Evolutionary conservation across 1,140 invertebrate species (phyloP).

Genomic region (Ostrea denselamellosa): DNA sequence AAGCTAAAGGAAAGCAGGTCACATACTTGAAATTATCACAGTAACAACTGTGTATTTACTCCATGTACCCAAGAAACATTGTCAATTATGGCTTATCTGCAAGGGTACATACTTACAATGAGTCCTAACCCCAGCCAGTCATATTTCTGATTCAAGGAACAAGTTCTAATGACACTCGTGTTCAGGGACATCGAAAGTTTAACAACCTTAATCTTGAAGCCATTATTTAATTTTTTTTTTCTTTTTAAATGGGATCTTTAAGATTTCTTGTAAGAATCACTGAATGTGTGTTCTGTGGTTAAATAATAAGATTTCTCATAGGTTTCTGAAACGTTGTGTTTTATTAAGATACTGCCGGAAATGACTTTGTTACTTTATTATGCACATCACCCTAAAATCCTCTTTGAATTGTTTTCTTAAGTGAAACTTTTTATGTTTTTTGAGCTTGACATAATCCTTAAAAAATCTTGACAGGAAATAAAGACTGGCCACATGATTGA

Average conservation of each 20-base stretch:
- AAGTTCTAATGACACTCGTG: background rate
- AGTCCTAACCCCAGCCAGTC: background rate
- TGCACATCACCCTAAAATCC: background rate
- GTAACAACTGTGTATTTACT: slow-evolving; percentile 43
- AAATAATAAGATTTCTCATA: background rate
- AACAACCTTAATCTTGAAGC: background rate
- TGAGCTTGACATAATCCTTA: background rate
- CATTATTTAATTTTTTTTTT: background rate
- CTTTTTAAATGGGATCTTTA: background rate
- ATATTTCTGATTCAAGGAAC: background rate
- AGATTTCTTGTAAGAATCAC: background rate
- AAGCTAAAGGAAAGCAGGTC: slow-evolving; percentile 44
- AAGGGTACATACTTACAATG: background rate
- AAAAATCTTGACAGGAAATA: background rate
- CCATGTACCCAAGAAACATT: slow-evolving; percentile 17
- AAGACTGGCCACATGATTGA: background rate
- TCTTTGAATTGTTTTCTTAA: background rate
- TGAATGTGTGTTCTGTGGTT: background rate
- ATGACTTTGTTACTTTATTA: background rate
- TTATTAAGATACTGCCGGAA: background rate
- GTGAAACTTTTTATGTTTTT: background rate
- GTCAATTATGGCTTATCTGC: slow-evolving; percentile 17
- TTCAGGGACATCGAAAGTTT: background rate
- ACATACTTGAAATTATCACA: slow-evolving; percentile 47
- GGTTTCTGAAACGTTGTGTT: background rate